Percentiles rank a stretch among this genome's conserved stretches.
These are phyloP conservation scores for Tipula vernalis DNA, from an alignment of 2,888 invertebrate species.

Conservation along the genomic window DNA sequence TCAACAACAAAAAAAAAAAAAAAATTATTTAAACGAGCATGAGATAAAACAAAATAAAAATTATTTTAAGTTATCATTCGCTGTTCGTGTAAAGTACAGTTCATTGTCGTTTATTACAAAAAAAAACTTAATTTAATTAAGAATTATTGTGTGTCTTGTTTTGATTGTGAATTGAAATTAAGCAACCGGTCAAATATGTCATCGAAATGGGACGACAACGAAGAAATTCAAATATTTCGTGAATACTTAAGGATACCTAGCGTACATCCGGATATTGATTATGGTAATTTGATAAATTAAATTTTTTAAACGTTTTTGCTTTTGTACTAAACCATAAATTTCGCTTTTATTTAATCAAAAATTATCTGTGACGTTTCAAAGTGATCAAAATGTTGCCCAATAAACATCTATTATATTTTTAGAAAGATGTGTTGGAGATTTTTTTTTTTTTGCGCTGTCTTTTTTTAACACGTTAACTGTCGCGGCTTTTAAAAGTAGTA, in stretches of 20 bases:
- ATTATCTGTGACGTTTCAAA: too few relatives aligned
- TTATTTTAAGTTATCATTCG: neutral
- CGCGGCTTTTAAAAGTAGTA: too few relatives aligned
- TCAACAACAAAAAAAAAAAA: neutral
- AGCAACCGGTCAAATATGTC: neutral
- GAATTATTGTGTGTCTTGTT: neutral
- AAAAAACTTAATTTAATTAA: neutral
- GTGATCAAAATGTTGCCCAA: too few relatives aligned
- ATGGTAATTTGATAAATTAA: conserved; percentile 40
- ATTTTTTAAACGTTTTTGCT: neutral
- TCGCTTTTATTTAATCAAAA: too few relatives aligned
- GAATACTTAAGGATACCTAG: conserved; percentile 70
- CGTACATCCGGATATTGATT: conserved; percentile 69
- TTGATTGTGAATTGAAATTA: neutral
- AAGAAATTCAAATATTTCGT: conserved; percentile 56
- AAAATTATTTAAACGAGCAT: neutral
- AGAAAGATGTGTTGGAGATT: too few relatives aligned
- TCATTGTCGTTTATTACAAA: neutral
- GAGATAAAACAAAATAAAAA: neutral
- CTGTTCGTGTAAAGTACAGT: neutral
- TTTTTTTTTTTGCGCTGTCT: too few relatives aligned
- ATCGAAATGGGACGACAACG: conserved; percentile 28
- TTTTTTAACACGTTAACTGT: too few relatives aligned
- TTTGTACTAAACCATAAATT: too few relatives aligned
- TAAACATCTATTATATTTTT: too few relatives aligned